A percentile compares a stretch with the other conserved stretches of the same genome.
Evolutionary conservation across 2,113 vertebrate genomes (phyloP).

Genomic region (Gallinago media): DNA sequence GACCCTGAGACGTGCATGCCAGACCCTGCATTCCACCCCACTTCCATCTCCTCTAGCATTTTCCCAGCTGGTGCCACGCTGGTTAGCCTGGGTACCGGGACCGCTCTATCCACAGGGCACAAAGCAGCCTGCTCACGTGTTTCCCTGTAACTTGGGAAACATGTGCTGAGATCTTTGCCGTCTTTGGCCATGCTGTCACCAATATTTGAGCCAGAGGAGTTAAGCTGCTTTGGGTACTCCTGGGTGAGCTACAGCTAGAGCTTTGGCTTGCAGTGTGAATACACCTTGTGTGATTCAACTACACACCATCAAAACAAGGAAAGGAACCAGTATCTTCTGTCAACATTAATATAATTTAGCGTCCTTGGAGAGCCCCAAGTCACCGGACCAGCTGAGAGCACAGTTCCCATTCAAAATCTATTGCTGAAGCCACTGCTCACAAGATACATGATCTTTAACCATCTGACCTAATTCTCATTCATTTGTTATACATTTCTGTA

Average conservation of each 20-base stretch:
- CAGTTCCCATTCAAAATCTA: neutral
- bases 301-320: neutral
- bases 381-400: neutral
- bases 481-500: neutral
- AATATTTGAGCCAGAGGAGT: neutral
- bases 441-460: neutral
- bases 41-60: neutral
- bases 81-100: neutral
- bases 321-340: neutral
- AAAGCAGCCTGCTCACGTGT: neutral
- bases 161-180: neutral
- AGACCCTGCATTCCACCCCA: neutral
- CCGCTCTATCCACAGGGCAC: neutral
- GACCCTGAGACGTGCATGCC: neutral
- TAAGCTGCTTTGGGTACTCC: neutral
- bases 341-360: neutral
- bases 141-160: neutral
- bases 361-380: neutral
- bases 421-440: neutral
- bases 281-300: neutral
- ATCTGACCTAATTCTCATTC: neutral
- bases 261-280: neutral
- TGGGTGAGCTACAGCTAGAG: neutral
- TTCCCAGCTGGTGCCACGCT: neutral
- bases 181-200: fast-evolving